Evolutionary conservation across 2,797 vertebrate genomes (phyloP).

Genomic region (Sebastiscus albofasciatus): DNA sequence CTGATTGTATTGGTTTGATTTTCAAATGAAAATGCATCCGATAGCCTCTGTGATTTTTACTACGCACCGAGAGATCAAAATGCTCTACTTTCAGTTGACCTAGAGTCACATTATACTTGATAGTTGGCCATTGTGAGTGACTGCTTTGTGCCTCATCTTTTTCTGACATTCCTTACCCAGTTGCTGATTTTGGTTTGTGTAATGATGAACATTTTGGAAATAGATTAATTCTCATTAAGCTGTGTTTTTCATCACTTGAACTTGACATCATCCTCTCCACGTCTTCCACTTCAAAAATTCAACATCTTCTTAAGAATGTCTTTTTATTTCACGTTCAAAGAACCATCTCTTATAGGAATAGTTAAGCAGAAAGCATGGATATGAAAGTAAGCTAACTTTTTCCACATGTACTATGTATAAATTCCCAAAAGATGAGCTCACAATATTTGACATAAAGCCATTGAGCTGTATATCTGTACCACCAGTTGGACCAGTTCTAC

Average conservation of each 20-base stretch:
- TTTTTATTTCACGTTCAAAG: background rate
- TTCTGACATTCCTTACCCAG: background rate
- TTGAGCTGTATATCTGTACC: background rate
- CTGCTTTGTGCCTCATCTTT: background rate
- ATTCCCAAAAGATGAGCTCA: background rate
- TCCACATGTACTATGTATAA: fast-evolving
- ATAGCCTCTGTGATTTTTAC: background rate
- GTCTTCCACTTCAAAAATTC: background rate
- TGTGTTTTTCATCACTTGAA: background rate
- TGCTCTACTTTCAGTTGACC: background rate
- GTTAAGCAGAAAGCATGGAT: background rate
- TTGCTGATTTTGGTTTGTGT: background rate
- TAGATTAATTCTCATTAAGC: background rate
- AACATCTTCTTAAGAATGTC: background rate
- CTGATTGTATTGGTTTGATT: background rate
- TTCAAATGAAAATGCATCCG: background rate
- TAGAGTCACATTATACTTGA: background rate
- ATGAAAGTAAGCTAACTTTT: background rate
- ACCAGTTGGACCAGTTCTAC: background rate
- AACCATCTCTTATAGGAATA: background rate
- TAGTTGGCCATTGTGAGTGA: background rate
- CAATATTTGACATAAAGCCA: fast-evolving
- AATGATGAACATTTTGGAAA: background rate
- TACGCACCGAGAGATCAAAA: background rate
- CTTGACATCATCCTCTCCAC: background rate